Evolutionary conservation across 2,888 invertebrate genomes (phyloP), one percentile per base, ranked within the genome.

Genomic region (Epinotia demarniana): DNA sequence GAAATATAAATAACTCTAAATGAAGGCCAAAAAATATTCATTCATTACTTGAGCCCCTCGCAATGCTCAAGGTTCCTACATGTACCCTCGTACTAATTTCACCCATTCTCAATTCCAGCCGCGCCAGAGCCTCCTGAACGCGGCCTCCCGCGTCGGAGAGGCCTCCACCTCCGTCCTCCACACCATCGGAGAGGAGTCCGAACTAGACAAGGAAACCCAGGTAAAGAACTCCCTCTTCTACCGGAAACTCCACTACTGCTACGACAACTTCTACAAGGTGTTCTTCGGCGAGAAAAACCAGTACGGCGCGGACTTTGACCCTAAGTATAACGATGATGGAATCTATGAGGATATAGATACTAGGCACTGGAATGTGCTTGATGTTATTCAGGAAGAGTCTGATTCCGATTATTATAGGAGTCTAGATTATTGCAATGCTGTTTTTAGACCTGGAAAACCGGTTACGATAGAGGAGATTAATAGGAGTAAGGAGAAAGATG

Each of bases 91-190:
- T 33, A 3, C 16, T 60, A 61, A 61, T 18, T 3, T n/a, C 8
- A 19, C 6, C 3, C 8, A 2, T 3, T 55, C 13, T 6, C 3
- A 58, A 12, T 89, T 90, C 75, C 94, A 97, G 96, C 98, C 99
- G 0, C 96, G 99, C 13, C 99, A 99, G 92, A 98, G 96, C 87
- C 95, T 99, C 49, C 95, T 99, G 69, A 98, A 98, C 88, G 99
- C 99, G 0, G 99, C 99, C 0, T 98, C 98, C 16, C 96, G 98
- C 78, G 98, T 99, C 64, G 99, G 99, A 12, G 99, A 99, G 89
- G 99, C 99, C 0, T 99, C 99, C 76, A 98, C 98, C 66, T 97
- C 97, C 83, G 98, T 99, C 0, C 95, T 99, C 71, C 96, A 97
- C 84, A 98, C 98, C 72, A 99, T 99, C 87, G 98, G 98, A 18